Evolutionary conservation across 1,140 invertebrate species (phyloP), one percentile per base, ranked within the genome.

Genomic region (Atopsyche davidsoni): DNA sequence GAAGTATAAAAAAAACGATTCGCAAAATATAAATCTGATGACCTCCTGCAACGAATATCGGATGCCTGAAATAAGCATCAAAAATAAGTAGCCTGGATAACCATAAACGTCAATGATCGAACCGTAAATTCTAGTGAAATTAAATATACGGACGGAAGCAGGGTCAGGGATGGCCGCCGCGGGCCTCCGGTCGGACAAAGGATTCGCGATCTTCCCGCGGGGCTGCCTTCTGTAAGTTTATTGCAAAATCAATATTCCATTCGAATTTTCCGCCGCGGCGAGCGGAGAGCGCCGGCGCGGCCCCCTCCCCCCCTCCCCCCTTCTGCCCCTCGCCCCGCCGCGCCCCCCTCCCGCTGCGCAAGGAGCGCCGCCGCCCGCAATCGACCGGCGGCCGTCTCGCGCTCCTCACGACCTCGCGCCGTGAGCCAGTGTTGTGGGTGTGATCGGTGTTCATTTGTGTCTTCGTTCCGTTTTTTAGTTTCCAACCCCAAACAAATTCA

Each of bases 201-300:
- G 34, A 47, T 43, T 39, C 19, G 14, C 14, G 14, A 13, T 16
- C 18, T 13, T 25, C 9, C 34, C 21, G 34, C 17, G 35, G 39
- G 21, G 41, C 32, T 34, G 35, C 19, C 31, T 21, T 49, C 31
- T 51, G n/a, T 17, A 51, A 51, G 39, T 55, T 51, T 55, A 51
- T 55, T 55, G 43, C 44, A 51, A 55, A 55, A 55, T 55, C 53
- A 55, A 55, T 55, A 55, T 49, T 28, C 18, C 39, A 45, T 51
- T 55, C 46, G 53, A 55, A 55, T 55, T 55, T 55, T 55, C 46
- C 53, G 53, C 53, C 53, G 11, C 25, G 0, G 40, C 17, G 7
- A 11, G 23, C 41, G 22, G 10, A 22, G 7, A 49, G 55, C 55
- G 50, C 55, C 52, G 52, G 35, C 35, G 4, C 35, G 22, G 32